These are phyloP conservation scores for Crotalus horridus DNA, from an alignment of 2,113 vertebrate species.

Conservation along the genomic window DNA sequence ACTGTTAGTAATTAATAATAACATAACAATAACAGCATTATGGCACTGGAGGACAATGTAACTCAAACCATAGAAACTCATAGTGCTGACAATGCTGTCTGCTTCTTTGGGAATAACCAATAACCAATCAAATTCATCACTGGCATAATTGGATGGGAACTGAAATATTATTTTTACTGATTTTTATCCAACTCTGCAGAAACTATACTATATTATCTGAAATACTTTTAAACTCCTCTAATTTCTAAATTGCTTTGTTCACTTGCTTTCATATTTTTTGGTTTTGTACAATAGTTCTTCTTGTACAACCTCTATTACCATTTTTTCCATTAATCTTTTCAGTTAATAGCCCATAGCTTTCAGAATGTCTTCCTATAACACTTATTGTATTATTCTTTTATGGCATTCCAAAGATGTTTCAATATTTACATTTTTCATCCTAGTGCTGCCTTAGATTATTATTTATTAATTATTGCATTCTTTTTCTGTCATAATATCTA, in stretches of 20 bases:
- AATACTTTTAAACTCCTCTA: background rate
- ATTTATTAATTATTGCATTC: background rate
- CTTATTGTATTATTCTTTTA: background rate
- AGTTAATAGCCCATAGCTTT: background rate
- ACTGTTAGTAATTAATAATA: background rate
- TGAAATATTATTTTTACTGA: background rate
- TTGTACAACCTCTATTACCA: background rate
- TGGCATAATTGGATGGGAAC: background rate
- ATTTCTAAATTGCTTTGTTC: background rate
- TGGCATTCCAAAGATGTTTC: background rate
- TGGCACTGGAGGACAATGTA: background rate
- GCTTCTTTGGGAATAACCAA: background rate
- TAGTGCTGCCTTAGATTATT: background rate
- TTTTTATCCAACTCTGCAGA: background rate
- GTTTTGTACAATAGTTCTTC: background rate
- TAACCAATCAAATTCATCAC: background rate
- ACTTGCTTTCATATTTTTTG: background rate
- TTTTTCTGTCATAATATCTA: background rate
- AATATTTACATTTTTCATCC: background rate
- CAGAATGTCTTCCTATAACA: background rate
- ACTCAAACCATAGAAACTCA: background rate
- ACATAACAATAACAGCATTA: background rate
- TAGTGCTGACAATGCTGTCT: background rate
- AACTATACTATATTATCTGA: background rate
- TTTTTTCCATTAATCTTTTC: background rate